Conservation (phyloP, 1,140 invertebrate species). For the Euwallacea fornicatus region DNA sequence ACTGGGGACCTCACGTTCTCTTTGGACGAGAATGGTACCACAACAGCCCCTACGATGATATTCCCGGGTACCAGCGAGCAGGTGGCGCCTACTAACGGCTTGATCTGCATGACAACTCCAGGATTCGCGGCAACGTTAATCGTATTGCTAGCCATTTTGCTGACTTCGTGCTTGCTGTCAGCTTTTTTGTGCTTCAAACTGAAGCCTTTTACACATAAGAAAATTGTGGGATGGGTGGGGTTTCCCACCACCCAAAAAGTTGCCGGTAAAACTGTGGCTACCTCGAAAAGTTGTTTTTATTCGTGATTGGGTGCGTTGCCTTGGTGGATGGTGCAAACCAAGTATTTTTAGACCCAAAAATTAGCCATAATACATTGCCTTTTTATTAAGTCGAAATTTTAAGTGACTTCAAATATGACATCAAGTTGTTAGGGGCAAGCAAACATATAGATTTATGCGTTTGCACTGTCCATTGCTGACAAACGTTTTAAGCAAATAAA, state of each 20-base stretch:
- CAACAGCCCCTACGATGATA: slow-evolving; percentile 66
- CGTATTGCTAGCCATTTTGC: slow-evolving; percentile 74
- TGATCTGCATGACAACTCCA: slow-evolving; percentile 91
- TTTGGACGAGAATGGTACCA: slow-evolving; percentile 64
- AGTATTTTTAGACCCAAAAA: neutral
- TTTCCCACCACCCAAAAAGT: slow-evolving; percentile 53
- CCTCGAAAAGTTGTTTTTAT: slow-evolving; percentile 58
- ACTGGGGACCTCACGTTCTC: slow-evolving; percentile 83
- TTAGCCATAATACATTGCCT: no score
- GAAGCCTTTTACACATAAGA: slow-evolving; percentile 65
- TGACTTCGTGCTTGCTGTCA: slow-evolving; percentile 81
- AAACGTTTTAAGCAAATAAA: slow-evolving; percentile 20
- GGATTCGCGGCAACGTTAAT: slow-evolving; percentile 84
- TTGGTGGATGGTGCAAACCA: neutral
- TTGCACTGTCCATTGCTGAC: slow-evolving; percentile 4
- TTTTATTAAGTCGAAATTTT: neutral
- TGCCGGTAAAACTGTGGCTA: slow-evolving; percentile 46
- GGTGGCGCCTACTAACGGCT: slow-evolving; percentile 52
- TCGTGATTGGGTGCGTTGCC: slow-evolving; percentile 50
- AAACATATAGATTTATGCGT: neutral
- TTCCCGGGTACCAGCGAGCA: slow-evolving; percentile 64
- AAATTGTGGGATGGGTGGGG: slow-evolving; percentile 55
- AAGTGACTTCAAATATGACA: neutral
- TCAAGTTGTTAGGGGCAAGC: neutral
- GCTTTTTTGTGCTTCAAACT: slow-evolving; percentile 79